phyloP scores from a whole-genome alignment of 2,888 invertebrate species.

The Dynastes maya region DNA sequence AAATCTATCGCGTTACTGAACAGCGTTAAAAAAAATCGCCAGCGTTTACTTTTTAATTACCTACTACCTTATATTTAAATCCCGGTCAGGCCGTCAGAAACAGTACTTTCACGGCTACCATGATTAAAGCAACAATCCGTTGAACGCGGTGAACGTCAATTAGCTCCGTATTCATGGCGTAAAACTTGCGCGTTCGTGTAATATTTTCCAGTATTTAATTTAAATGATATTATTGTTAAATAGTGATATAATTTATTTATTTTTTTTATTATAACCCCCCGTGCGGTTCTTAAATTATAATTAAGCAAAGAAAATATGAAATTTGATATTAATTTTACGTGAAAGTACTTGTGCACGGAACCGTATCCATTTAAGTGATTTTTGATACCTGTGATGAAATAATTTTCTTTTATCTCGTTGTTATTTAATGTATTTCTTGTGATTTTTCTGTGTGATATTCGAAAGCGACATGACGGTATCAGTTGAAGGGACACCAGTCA shows the following conservation, averaged over 20 bases:
- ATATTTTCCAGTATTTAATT: background rate
- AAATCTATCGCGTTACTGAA: too few relatives aligned
- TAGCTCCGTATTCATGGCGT: background rate
- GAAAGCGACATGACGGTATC: background rate
- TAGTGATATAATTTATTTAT: background rate
- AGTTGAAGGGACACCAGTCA: background rate
- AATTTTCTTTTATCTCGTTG: background rate
- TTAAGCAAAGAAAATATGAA: too few relatives aligned
- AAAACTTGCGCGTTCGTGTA: background rate
- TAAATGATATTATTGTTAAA: background rate
- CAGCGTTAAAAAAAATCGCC: too few relatives aligned
- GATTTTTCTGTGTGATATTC: background rate
- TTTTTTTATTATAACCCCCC: too few relatives aligned
- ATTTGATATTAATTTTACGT: background rate
- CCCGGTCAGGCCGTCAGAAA: constrained; percentile 8
- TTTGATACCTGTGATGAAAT: constrained; percentile 8
- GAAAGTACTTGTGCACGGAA: background rate
- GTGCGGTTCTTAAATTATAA: too few relatives aligned
- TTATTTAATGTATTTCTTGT: background rate
- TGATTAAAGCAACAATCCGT: constrained; percentile 4
- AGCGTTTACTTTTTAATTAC: constrained; percentile 9
- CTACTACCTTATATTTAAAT: constrained; percentile 26
- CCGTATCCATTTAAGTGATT: background rate
- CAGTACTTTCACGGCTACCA: constrained; percentile 25
- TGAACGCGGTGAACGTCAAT: constrained; percentile 1